Evolutionary conservation across 2,113 vertebrate genomes (phyloP), one percentile per base, ranked within the genome.

Genomic region (Ivindomyrus marchei): DNA sequence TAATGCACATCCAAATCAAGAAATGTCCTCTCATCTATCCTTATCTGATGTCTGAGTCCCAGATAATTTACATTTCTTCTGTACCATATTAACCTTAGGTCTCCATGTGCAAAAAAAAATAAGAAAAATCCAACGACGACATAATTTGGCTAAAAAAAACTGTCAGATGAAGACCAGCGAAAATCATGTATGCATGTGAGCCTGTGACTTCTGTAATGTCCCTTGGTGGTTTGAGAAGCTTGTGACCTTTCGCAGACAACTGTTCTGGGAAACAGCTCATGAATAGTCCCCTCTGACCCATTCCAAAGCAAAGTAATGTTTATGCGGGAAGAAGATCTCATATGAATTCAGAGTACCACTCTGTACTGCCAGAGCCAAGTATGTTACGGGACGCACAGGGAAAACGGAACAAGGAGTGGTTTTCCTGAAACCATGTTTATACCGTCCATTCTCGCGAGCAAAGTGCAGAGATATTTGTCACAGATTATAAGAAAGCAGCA

Each of bases 351-450:
- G 56, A 46, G 36, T 10, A 47, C 19, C 21, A 19, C 3, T 90
- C 77, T 90, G 80, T 91, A 90, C 88, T 91, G 91, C 84, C 88
- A 90, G 91, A 92, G 89, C 88, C 50, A 9, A 47, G n/a, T 89
- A 89, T 87, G 85, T 53, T 39, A 47, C 2, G 8, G 27, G 46
- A 87, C 13, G 15, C 27, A 15, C 27, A 24, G 42, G 85, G 27
- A 87, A 50, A 53, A 87, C 0, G 3, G 42, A 88, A 88, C 85
- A 36, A 42, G 47, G 49, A 9, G 7, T 46, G 42, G 42, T 13
- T 49, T 74, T 89, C 24, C 21, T 47, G 62, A 36, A 45, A 27
- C 24, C 46, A 36, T 42, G 9, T 87, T 31, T 39, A 52, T 87
- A 4, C 13, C 6, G 6, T 42, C 31, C 49, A 36, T n/a, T 52